Percentiles rank a stretch among this genome's conserved stretches.
Evolutionary conservation across 2,113 vertebrate species (phyloP).

Genomic region (Paracanthobrama guichenoti): DNA sequence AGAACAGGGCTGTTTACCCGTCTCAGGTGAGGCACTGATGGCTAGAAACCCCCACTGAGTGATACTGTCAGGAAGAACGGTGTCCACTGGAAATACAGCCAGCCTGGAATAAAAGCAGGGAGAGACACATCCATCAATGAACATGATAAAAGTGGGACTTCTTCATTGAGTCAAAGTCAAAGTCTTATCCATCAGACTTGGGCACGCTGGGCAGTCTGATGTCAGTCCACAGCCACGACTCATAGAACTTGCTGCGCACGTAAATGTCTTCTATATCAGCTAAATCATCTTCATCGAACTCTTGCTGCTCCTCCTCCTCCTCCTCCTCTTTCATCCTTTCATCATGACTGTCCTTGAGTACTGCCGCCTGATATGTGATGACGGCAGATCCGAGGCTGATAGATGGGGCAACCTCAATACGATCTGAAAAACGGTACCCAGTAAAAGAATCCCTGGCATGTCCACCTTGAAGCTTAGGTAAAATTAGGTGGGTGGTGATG

Average conservation of each 20-base stretch:
- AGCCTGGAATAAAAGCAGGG: conserved; percentile 58
- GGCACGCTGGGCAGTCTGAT: conserved; percentile 59
- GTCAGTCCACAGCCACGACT: conserved; percentile 77
- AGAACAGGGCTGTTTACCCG: conserved; percentile 57
- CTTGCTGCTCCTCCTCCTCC: conserved; percentile 20
- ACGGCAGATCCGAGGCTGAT: accelerated
- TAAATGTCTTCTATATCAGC: conserved; percentile 63
- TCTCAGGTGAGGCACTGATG: conserved; percentile 70
- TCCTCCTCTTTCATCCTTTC: not conserved
- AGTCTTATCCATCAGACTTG: conserved; percentile 63
- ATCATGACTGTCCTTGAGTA: not conserved
- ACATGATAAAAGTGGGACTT: conserved; percentile 7
- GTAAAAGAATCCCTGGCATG: no score
- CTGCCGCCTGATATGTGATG: no score
- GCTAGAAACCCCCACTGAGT: conserved; percentile 76
- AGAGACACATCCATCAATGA: not conserved
- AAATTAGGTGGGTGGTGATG: not conserved
- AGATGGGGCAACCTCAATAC: not conserved
- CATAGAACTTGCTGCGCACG: conserved; percentile 70
- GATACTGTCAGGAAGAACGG: conserved; percentile 73
- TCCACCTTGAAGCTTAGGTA: accelerated
- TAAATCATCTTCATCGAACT: conserved; percentile 57
- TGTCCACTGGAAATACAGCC: conserved; percentile 44
- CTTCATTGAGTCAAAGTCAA: not conserved
- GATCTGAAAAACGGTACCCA: accelerated